Evolutionary conservation across 2,113 vertebrate species (phyloP).

Genomic region (Balaeniceps rex): DNA sequence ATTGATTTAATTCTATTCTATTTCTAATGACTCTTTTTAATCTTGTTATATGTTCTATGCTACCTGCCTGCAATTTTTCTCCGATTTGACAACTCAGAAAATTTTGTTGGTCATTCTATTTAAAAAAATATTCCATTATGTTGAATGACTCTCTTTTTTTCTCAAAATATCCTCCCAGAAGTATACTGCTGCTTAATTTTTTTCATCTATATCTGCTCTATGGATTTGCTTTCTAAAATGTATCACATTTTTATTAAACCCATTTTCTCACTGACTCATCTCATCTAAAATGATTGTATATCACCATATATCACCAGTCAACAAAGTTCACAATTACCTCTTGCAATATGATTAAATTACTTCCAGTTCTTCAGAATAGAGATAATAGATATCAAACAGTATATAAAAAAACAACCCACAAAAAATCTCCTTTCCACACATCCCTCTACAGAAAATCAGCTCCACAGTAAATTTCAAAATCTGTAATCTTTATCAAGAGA

Average conservation of each 20-base stretch:
- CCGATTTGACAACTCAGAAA: background rate
- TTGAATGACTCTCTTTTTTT: background rate
- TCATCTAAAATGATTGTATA: background rate
- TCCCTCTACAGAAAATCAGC: background rate
- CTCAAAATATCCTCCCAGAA: background rate
- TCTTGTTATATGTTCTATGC: background rate
- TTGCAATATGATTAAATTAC: background rate
- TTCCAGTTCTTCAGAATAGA: background rate
- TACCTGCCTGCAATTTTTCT: background rate
- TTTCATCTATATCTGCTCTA: background rate
- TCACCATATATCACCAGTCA: background rate
- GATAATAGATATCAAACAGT: background rate
- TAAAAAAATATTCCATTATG: background rate
- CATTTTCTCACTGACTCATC: background rate
- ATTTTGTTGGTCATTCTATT: background rate
- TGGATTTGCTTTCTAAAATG: background rate
- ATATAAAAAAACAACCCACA: background rate
- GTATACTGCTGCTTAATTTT: background rate
- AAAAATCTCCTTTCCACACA: background rate
- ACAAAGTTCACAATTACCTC: background rate
- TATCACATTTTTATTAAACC: background rate
- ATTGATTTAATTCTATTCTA: background rate
- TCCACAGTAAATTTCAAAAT: background rate
- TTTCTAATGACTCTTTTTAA: background rate
- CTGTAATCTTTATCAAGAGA: background rate